Percentiles rank a stretch among this genome's conserved stretches.
Evolutionary conservation across 2,113 vertebrate genomes (phyloP).

Genomic region (Chaenogobius annularis): DNA sequence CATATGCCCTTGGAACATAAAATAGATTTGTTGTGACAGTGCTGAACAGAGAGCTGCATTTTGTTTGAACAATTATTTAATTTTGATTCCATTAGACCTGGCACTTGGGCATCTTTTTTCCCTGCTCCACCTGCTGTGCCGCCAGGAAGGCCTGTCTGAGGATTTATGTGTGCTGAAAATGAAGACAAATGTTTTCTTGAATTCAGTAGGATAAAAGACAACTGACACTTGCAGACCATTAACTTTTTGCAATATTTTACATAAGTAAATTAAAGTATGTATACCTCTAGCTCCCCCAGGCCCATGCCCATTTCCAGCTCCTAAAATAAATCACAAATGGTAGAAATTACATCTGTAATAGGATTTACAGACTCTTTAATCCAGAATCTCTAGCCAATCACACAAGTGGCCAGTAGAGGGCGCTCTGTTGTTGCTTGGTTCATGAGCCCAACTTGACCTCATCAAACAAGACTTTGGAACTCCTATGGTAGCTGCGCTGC

Average conservation of each 20-base stretch:
- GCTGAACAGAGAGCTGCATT: constrained; percentile 22
- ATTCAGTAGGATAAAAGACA: neutral
- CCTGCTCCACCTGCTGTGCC: constrained; percentile 56
- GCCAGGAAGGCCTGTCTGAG: constrained; percentile 78
- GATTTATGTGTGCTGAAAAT: constrained; percentile 71
- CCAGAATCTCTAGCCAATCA: neutral
- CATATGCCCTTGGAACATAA: constrained; percentile 6
- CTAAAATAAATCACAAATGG: neutral
- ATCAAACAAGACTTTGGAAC: constrained; percentile 11
- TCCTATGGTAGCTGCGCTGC: constrained; percentile 32
- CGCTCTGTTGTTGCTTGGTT: constrained; percentile 4
- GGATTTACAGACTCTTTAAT: no score
- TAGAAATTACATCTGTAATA: neutral
- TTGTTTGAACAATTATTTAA: constrained; percentile 35
- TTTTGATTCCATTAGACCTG: constrained; percentile 70
- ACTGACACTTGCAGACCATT: neutral
- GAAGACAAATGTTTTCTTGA: constrained; percentile 9
- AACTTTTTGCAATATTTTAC: neutral
- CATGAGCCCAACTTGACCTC: constrained; percentile 12
- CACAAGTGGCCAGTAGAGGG: constrained; percentile 39
- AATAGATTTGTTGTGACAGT: constrained; percentile 15
- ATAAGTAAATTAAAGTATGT: neutral
- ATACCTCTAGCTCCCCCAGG: constrained; percentile 50
- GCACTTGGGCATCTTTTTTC: constrained; percentile 79
- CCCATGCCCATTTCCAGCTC: constrained; percentile 3